Conservation (phyloP, 2,797 vertebrate genomes). For the Sparus aurata region DNA sequence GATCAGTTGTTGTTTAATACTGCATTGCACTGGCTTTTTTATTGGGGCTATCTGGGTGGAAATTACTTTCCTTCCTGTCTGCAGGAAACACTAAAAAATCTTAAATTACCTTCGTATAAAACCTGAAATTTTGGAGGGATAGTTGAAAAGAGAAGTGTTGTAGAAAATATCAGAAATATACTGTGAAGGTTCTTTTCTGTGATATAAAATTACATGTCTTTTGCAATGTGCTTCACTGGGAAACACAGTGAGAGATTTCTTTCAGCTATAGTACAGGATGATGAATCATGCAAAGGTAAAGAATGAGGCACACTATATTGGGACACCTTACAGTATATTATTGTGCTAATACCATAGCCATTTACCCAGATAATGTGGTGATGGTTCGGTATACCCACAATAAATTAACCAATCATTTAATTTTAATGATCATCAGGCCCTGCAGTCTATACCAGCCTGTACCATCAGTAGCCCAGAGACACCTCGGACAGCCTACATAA, state of each 20-base stretch:
- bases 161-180: background rate
- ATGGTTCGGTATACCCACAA: background rate
- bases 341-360: background rate
- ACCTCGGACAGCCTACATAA: background rate
- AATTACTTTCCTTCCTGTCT: background rate
- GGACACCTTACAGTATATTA: background rate
- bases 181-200: background rate
- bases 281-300: background rate
- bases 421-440: background rate
- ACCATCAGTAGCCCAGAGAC: background rate
- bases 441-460: background rate
- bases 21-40: slow-evolving; percentile 8
- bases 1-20: slow-evolving; percentile 25
- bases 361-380: background rate
- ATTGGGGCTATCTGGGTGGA: background rate
- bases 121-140: background rate
- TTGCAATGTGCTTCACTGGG: background rate
- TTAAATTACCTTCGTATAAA: background rate
- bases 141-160: background rate
- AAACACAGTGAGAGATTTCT: background rate
- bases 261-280: slow-evolving; percentile 12
- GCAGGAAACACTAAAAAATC: background rate
- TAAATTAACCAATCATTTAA: background rate
- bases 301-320: background rate
- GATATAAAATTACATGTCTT: background rate